Evolutionary conservation across 2,888 invertebrate species (phyloP).

Genomic region (Hermodice carunculata): DNA sequence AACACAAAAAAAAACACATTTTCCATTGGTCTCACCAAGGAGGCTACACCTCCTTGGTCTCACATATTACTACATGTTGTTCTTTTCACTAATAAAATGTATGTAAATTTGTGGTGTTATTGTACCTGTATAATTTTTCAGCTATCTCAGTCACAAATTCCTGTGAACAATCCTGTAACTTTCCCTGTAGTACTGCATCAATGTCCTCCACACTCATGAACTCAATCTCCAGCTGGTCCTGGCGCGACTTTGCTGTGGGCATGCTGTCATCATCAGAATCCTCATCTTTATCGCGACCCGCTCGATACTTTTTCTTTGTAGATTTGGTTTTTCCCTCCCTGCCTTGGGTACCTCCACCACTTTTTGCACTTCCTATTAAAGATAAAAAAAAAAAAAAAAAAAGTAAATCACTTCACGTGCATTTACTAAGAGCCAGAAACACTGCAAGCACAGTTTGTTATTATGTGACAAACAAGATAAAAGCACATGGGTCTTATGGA

Average conservation of each 20-base stretch:
- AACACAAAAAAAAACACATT: no score
- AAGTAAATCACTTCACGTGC: no score
- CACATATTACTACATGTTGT: no score
- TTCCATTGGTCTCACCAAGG: no score
- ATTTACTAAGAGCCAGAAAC: no score
- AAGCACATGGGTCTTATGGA: no score
- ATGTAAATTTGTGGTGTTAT: no score
- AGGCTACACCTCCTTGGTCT: no score
- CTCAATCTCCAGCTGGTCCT: conserved; percentile 40
- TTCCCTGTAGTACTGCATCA: conserved; percentile 74
- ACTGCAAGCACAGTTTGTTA: no score
- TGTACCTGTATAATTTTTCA: conserved; percentile 78
- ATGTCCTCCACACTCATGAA: conserved; percentile 76
- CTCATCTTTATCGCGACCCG: conserved; percentile 73
- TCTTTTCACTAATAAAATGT: no score
- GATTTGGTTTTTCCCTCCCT: conserved; percentile 96
- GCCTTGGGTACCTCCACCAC: conserved; percentile 92
- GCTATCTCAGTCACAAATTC: conserved; percentile 81
- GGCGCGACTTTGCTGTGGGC: conserved; percentile 19
- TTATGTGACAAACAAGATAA: no score
- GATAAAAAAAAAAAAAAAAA: no score
- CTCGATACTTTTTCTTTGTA: conserved; percentile 80
- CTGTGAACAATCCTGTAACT: conserved; percentile 74
- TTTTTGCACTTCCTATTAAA: conserved; percentile 73
- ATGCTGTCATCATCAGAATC: conserved; percentile 78